Base-by-base conservation (phyloP, 2,113 vertebrate genomes). In the Anser brachyrhynchus region DNA sequence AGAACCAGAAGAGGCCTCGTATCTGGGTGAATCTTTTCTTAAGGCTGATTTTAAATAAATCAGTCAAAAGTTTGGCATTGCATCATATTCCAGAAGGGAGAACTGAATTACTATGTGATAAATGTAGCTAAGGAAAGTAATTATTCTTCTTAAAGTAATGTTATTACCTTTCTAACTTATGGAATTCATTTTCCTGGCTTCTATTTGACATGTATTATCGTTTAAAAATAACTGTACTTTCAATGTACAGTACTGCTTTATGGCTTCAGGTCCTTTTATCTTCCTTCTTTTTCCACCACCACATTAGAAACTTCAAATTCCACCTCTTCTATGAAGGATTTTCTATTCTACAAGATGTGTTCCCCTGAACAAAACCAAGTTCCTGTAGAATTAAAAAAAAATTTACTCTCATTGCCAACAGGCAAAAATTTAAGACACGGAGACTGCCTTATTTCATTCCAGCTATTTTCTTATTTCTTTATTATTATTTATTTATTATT, bases 111-210 rank as follows among this genome's bases (percentile, higher is more conserved):
- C 90, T 74, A 12, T 65, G 58, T 96, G 96, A 96, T 87, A 97
- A 97, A 97, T 94, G 87, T 77, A 93, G 81, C 91, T 95, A 95
- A 84, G 66, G 51, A 95, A 97, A 95, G 90, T 91, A 96, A 97
- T 97, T 97, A 95, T 80, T 97, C 91, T 92, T 96, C 87, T 90
- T 90, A 92, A 73, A 93, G 83, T 69, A 95, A 92, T 92, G 87
- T 89, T 92, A 93, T 85, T 94, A 79, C 92, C 89, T 95, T 95
- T 88, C 54, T 94, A 90, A 92, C 84, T 94, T 88, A 85, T 72
- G 59, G 94, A 95, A 94, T 96, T 95, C 12, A 86, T 95, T 95
- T 95, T 21, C 77, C 51, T 81, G 33, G 43, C 72, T 94, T 91
- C 94, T 79, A 91, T 86, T 93, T 94, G 92, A 87, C 43, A 5